These are phyloP conservation scores for Drymonia ruficornis DNA, from an alignment of 2,888 invertebrate genomes.

Conservation along the genomic window DNA sequence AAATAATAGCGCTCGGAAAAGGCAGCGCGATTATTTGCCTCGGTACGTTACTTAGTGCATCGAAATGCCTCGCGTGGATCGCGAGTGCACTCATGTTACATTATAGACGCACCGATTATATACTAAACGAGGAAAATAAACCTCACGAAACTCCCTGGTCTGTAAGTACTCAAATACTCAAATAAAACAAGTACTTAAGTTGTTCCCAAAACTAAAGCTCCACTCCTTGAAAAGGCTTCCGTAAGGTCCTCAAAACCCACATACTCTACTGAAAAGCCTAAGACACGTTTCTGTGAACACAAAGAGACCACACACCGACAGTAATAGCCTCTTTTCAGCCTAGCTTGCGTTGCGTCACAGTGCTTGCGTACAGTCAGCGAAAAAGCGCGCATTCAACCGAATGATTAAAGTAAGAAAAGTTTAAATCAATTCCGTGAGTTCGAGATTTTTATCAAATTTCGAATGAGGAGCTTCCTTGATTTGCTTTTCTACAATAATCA, in stretches of 20 bases:
- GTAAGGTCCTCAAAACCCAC: constrained; percentile 22
- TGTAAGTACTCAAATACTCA: no score
- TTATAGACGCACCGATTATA: no score
- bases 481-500: no score
- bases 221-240: constrained; percentile 6
- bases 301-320: constrained; percentile 38
- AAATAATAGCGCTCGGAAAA: no score
- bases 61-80: no score
- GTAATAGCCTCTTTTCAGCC: constrained; percentile 51
- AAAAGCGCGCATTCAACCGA: constrained; percentile 22
- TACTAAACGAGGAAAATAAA: no score
- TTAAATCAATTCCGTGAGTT: constrained; percentile 26
- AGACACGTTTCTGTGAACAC: constrained; percentile 37
- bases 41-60: no score
- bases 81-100: no score
- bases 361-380: constrained; percentile 35
- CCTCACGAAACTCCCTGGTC: no score
- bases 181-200: no score
- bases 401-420: constrained; percentile 35
- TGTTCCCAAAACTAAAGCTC: background rate
- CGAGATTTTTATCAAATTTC: background rate
- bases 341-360: background rate
- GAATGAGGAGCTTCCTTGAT: background rate
- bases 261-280: constrained; percentile 29
- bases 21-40: no score